Evolutionary conservation across 1,140 invertebrate genomes (phyloP), one percentile per base, ranked within the genome.

Genomic region (Drosophila asahinai): DNA sequence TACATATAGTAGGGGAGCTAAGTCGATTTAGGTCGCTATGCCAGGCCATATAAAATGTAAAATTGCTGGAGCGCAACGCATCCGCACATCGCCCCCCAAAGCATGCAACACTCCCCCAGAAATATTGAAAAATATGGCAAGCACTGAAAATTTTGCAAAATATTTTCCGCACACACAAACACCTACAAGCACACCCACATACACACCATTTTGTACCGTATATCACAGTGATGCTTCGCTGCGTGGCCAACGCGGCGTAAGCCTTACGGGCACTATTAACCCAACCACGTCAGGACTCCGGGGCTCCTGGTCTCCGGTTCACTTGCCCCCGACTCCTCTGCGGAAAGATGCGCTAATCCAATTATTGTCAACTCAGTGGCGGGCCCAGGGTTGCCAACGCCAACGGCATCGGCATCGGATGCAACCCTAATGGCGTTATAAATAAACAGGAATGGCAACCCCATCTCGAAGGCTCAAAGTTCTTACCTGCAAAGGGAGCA

Each of bases 311-410:
- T 42, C 38, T 45, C 22, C 51, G 65, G 43, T 55, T 49, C 68
- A 70, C 64, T 58, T 58, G 19, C 75, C 76, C 25, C 49, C 43
- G 8, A 27, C 19, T 43, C 57, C 38, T 60, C 71, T 19, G 60
- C 40, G 43, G 77, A 82, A 78, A 74, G 76, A 77, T 77, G 83
- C 81, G 81, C 90, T 92, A 92, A 91, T 91, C 90, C 90, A 91
- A 91, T 91, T 91, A 91, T 91, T 91, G 89, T 91, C 90, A 91
- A 90, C 89, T 91, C 90, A 91, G 74, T 91, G 90, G 81, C 77
- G 84, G 82, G 65, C 65, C 47, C 47, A 51, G 61, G 61, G 67
- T 45, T 60, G 61, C 64, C 48, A n/a, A 52, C 8, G n/a, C 27
- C 30, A n/a, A n/a, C 25, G 30, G 30, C 36, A n/a, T 25, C 25